Base-by-base conservation (phyloP, 2,888 invertebrate species). In the Maniola hyperantus region DNA sequence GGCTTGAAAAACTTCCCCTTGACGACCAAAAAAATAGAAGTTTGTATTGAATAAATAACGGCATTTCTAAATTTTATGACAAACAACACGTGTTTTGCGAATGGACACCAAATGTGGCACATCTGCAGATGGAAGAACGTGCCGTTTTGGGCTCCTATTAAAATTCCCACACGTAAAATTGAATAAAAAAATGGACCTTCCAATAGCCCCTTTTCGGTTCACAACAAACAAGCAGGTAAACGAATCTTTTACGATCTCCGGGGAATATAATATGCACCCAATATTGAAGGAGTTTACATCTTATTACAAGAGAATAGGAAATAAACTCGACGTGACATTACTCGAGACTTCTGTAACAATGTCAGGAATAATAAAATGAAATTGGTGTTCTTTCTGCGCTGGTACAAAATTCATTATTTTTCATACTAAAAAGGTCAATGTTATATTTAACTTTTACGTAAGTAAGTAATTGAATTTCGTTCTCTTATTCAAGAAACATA, bases 141-240 rank as follows among this genome's bases (percentile, higher is more conserved):
- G 92, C 92, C 91, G 81, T 87, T 89, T 85, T 78, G 82, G 83
- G 34, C 79, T 77, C 82, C 82, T 87, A 89, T 90, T 89, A 88
- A 89, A 89, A 91, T 91, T 91, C 91, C 90, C 92, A 91, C 90
- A 90, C 84, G 88, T 89, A 87, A 89, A 89, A 88, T 88, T 85
- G 82, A 84, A 86, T 87, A 84, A 89, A 88, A 91, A 88, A 89
- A 91, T 85, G 86, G 86, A 85, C 82, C 79, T 76, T 79, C 82
- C 83, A 81, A 82, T 82, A 84, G 88, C 85, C 89, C 86, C 84
- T 87, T 88, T 85, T 82, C 84, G 81, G 82, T 85, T 83, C 82
- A 88, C 87, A 89, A 91, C 91, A 92, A 90, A 89, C 89, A 89
- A 86, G 89, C 92, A 92, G 92, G 92, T 92, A 92, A 89, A 86